Evolutionary conservation across 2,797 vertebrate genomes (phyloP).

Genomic region (Rhynchotus rufescens): DNA sequence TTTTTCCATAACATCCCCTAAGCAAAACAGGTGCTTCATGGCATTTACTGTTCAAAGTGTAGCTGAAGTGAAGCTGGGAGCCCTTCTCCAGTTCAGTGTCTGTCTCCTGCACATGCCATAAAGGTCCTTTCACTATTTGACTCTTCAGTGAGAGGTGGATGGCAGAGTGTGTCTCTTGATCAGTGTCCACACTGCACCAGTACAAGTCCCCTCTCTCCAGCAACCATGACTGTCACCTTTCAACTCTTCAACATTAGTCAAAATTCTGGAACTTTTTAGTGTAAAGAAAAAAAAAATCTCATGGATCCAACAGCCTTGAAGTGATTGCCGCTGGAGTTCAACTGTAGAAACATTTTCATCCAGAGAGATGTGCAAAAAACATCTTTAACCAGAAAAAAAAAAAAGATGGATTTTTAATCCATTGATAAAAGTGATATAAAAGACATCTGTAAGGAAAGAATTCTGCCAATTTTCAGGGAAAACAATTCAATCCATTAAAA

Average conservation of each 20-base stretch:
- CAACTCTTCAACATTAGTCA: not conserved
- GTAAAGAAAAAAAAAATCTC: not conserved
- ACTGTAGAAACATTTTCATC: not conserved
- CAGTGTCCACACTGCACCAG: fast-evolving
- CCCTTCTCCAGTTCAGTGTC: not conserved
- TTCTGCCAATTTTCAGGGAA: not conserved
- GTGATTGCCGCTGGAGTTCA: not conserved
- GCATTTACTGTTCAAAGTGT: not conserved
- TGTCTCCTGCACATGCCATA: not conserved
- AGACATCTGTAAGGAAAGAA: not conserved
- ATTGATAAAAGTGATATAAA: not conserved
- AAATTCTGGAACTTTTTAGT: not conserved
- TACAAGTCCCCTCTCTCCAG: not conserved
- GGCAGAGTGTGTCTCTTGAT: not conserved
- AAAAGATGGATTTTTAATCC: not conserved
- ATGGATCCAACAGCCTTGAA: not conserved
- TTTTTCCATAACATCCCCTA: not conserved
- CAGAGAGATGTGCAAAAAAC: not conserved
- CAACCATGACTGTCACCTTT: not conserved
- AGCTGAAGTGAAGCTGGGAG: not conserved
- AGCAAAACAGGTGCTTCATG: not conserved
- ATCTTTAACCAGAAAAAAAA: not conserved
- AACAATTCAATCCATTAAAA: not conserved
- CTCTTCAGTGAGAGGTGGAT: not conserved
- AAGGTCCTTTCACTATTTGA: not conserved